Base-by-base conservation (phyloP, 2,113 vertebrate genomes). In the Telmatochromis bifrenatus region DNA sequence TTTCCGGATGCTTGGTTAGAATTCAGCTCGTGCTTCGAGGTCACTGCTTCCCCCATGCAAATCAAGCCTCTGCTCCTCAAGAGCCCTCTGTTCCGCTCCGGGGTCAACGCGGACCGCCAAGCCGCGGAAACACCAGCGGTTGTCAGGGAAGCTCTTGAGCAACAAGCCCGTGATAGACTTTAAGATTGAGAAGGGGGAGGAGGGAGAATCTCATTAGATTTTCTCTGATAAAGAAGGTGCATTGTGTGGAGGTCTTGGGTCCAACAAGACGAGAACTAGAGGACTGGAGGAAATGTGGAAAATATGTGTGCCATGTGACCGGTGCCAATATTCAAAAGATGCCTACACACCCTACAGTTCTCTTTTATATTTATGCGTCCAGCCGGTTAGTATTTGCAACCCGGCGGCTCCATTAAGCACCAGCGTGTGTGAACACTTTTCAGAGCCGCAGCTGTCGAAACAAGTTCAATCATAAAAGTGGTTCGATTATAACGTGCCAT, bases 71-170 rank as follows among this genome's bases (percentile, higher is more conserved):
- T 14, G 79, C 81, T 91, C 90, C 91, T 95, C 91, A 96, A 96
- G 94, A 91, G 96, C 92, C 86, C 94, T 95, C 95, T 97, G 96
- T 97, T 96, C 94, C 82, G 89, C 80, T 89, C 84, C 35, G 60
- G 92, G 94, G 95, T 96, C 95, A 95, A 70, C 9, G 81, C 84
- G 2, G 84, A 89, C 89, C 73, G 37, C 87, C 62, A 39, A 92
- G 88, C 93, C 91, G 88, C 90, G 88, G 95, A 94, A 95, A 95
- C 95, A 93, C 81, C 92, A 94, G 91, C 84, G 93, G 96, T 97
- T 96, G 96, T 95, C 95, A 96, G 94, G 96, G 95, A 92, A 91
- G 92, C 94, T 94, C 89, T 92, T 91, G 91, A 94, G 93, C 95
- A 94, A 95, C 93, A 92, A 92, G 93, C 89, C 90, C 60, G 82